These are phyloP conservation scores for Temnopleurus reevesii DNA, from an alignment of 53 echinoderm and acorn worm species.

Conservation along the genomic window DNA sequence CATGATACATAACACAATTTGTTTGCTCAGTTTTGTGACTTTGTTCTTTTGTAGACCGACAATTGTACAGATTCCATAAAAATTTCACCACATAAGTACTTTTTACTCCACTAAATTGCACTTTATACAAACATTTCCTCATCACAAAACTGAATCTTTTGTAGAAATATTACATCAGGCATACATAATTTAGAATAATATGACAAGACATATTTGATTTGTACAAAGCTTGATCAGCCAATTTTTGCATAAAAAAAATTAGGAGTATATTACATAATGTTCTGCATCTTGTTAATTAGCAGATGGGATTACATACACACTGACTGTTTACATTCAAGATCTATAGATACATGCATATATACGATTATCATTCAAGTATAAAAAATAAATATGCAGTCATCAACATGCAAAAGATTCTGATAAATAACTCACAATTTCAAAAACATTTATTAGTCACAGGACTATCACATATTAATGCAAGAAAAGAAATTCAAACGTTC, in stretches of 20 bases:
- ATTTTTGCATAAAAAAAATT: slow-evolving; percentile 36
- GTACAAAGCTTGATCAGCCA: slow-evolving; percentile 18
- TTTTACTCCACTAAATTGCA: slow-evolving; percentile 16
- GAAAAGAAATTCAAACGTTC: slow-evolving; percentile 8
- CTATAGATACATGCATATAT: background rate
- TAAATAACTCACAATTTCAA: slow-evolving; percentile 1
- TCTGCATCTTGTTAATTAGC: background rate
- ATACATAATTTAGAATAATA: slow-evolving; percentile 18
- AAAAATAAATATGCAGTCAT: slow-evolving; percentile 45
- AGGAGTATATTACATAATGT: background rate
- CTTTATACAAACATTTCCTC: slow-evolving; percentile 16
- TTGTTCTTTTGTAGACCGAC: background rate
- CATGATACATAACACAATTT: background rate
- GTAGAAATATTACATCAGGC: background rate
- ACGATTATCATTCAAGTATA: slow-evolving; percentile 43
- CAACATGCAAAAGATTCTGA: slow-evolving; percentile 25
- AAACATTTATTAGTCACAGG: background rate
- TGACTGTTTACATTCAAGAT: background rate
- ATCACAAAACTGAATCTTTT: background rate
- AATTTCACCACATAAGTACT: background rate
- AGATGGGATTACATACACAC: background rate
- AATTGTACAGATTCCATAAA: background rate
- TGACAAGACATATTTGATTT: background rate
- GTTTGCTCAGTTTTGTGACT: background rate
- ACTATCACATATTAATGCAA: background rate